Evolutionary conservation across 2,113 vertebrate genomes (phyloP), one percentile per base, ranked within the genome.

Genomic region (Cacatua alba): DNA sequence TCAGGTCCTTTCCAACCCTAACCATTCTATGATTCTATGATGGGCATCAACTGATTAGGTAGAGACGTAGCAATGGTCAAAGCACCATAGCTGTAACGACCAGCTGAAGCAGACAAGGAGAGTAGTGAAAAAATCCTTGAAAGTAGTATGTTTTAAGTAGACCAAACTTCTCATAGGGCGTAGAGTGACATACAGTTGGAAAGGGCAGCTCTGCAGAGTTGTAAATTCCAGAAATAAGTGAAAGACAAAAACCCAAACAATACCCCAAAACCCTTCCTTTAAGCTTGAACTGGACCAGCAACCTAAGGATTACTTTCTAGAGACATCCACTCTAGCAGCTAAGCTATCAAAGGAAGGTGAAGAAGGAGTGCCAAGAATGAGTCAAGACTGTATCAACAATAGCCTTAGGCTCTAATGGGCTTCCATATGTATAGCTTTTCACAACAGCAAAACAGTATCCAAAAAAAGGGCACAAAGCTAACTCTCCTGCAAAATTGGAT

Each of bases 311-410:
- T 68, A 62, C 86, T 91, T 44, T 44, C 4, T 31, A 33, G 0
- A 67, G 5, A 16, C 3, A 79, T 23, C 5, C 97, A 84, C 98
- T 99, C 98, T 98, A 98, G 98, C 98, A 98, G 97, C 98, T 99
- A 98, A 98, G 98, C 98, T 98, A 99, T 98, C 98, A 97, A 99
- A 99, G 97, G 98, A 95, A 95, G 81, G 75, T 31, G 11, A 1
- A 9, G 16, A 29, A 2, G 0, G 0, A 1, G 0, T 89, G 95
- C 89, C 93, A 97, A 94, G 78, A 95, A 97, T 69, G 81, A 97
- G 95, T 95, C 93, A 95, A 94, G 91, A 89, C 35, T 31, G 5
- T 28, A 91, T 95, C 93, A 96, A 96, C 94, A 96, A 95, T 95
- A 95, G 93, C 94, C 91, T 92, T 79, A 94, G 96, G 95, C 93